Percentiles rank a stretch among this genome's conserved stretches.
phyloP scores from a whole-genome alignment of 2,113 vertebrate genomes.

The Gnathonemus longibarbis region DNA sequence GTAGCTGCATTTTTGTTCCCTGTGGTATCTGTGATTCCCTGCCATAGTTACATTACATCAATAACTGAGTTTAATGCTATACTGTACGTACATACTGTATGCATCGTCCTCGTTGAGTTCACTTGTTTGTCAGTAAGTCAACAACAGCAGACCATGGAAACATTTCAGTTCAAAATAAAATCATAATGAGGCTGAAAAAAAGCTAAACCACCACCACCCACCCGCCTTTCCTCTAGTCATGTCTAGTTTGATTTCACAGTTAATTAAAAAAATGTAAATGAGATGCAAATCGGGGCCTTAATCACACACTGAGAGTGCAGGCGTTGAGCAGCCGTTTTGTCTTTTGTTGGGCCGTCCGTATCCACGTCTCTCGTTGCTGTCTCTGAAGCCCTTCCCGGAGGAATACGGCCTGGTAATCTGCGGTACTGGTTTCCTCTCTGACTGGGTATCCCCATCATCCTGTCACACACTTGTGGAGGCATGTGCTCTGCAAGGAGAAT shows the following conservation, averaged over 20 bases:
- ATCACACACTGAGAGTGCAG: neutral
- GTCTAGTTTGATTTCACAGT: slow-evolving; percentile 9
- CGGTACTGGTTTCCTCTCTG: neutral
- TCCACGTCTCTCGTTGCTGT: neutral
- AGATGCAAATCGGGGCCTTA: slow-evolving; percentile 30
- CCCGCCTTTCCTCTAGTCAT: neutral
- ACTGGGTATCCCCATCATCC: neutral
- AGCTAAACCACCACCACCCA: neutral
- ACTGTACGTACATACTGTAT: neutral
- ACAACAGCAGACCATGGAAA: neutral
- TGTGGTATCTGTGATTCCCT: neutral
- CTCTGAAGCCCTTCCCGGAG: neutral
- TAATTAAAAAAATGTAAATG: slow-evolving; percentile 30
- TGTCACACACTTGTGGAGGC: neutral
- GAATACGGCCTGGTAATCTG: neutral
- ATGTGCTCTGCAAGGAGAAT: neutral
- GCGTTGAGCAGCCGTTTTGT: neutral
- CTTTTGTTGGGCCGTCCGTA: neutral
- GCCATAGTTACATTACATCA: neutral
- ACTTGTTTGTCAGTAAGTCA: neutral
- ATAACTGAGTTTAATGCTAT: neutral
- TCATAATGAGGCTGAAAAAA: neutral
- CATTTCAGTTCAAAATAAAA: slow-evolving; percentile 13
- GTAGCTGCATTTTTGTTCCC: too few species aligned
- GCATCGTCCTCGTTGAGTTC: neutral